Conservation (phyloP, 2,888 invertebrate species). For the Troides helena region DNA sequence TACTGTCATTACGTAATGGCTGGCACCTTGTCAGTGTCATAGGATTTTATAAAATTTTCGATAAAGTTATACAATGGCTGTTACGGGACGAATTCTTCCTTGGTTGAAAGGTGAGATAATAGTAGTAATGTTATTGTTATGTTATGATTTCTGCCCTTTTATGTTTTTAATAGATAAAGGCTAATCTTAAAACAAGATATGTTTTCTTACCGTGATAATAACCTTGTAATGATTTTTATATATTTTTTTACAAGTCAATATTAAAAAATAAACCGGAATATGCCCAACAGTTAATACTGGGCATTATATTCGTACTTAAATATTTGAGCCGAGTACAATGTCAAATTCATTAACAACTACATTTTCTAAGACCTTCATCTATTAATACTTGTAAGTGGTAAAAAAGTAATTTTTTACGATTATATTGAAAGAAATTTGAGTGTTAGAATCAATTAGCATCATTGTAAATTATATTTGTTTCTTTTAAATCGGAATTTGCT, state of each 20-base stretch:
- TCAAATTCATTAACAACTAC: conserved; percentile 50
- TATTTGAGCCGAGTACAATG: conserved; percentile 43
- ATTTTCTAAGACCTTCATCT: conserved; percentile 71
- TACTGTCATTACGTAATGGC: conserved; percentile 59
- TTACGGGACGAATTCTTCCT: conserved; percentile 79
- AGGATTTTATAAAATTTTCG: conserved; percentile 43
- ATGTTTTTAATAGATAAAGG: neutral
- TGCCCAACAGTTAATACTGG: conserved; percentile 13
- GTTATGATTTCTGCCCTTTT: conserved; percentile 3
- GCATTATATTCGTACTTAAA: conserved; percentile 12
- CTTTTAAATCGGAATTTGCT: neutral
- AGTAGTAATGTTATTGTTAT: conserved; percentile 25
- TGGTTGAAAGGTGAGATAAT: conserved; percentile 76
- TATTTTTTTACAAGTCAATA: conserved; percentile 26
- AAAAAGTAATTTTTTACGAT: neutral
- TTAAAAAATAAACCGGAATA: conserved; percentile 14
- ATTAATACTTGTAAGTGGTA: conserved; percentile 54
- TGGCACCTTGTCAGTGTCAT: conserved; percentile 67
- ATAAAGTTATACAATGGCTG: conserved; percentile 75
- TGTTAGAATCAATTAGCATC: neutral
- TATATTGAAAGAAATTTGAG: neutral
- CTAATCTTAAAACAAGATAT: neutral
- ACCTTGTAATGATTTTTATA: conserved; percentile 45
- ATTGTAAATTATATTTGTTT: neutral
- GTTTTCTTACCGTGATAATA: conserved; percentile 41